Conservation (phyloP, 2,113 vertebrate species). For the Equus quagga region DNA sequence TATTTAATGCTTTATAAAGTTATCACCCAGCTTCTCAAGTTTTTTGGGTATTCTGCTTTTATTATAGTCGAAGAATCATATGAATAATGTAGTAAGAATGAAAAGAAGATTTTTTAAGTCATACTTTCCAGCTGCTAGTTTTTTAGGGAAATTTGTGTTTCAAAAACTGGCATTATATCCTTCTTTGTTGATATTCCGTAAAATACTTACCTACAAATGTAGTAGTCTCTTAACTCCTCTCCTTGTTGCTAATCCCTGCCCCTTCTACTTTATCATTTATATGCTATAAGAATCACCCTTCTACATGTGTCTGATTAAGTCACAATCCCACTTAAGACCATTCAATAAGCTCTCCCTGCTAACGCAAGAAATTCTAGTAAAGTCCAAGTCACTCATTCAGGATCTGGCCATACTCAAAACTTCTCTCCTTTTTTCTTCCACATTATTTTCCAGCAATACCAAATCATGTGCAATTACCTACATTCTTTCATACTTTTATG, state of each 20-base stretch:
- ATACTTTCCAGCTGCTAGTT: not conserved
- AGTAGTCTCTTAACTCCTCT: not conserved
- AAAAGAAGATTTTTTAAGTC: not conserved
- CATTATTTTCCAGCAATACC: not conserved
- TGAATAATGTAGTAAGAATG: not conserved
- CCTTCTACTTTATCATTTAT: not conserved
- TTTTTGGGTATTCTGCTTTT: conserved; percentile 9
- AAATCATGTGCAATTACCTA: not conserved
- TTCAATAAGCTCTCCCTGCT: not conserved
- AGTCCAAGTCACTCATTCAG: not conserved
- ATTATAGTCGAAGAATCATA: not conserved
- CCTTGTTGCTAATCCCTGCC: not conserved
- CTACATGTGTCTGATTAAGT: not conserved
- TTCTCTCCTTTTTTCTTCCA: not conserved
- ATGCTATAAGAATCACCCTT: not conserved
- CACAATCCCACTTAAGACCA: not conserved
- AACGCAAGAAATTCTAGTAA: not conserved
- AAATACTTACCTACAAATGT: not conserved
- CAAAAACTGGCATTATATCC: not conserved
- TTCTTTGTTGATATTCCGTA: not conserved
- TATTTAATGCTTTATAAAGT: not conserved
- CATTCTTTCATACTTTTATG: not conserved
- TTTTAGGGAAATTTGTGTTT: not conserved
- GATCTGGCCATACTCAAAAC: not conserved
- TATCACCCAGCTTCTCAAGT: not conserved